Evolutionary conservation across 2,113 vertebrate genomes (phyloP).

Genomic region (Cyprinodon variegatus): DNA sequence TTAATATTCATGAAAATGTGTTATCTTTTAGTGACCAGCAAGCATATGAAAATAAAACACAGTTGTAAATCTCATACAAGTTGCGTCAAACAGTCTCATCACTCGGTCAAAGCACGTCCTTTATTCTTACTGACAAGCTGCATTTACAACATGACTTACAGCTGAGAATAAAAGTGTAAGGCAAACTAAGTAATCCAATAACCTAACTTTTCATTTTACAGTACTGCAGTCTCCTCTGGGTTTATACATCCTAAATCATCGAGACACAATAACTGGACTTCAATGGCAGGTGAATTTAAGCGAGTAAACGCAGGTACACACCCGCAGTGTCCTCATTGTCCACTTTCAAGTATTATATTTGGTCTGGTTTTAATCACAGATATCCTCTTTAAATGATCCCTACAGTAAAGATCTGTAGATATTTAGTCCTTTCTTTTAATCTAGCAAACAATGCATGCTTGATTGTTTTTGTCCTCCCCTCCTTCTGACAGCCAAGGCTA

Average conservation of each 20-base stretch:
- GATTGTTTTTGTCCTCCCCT: slow-evolving; percentile 60
- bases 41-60: neutral
- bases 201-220: slow-evolving; percentile 61
- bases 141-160: slow-evolving; percentile 57
- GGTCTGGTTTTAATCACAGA: neutral
- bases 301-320: slow-evolving; percentile 22
- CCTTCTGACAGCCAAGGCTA: slow-evolving; percentile 51
- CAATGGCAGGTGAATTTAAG: slow-evolving; percentile 36
- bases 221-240: slow-evolving; percentile 35
- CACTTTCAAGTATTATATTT: no score
- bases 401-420: slow-evolving; percentile 1
- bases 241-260: slow-evolving; percentile 55
- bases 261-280: slow-evolving; percentile 19
- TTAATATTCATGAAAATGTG: no score
- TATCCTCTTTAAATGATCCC: neutral
- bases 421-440: slow-evolving; percentile 23
- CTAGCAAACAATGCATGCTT: slow-evolving; percentile 12
- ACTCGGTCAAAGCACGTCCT: slow-evolving; percentile 21
- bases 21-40: neutral
- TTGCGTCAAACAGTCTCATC: slow-evolving; percentile 35
- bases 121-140: slow-evolving; percentile 36
- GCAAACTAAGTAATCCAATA: slow-evolving; percentile 57
- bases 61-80: slow-evolving; percentile 7
- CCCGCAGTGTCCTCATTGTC: no score
- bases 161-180: slow-evolving; percentile 50